Conservation (phyloP, 2,797 vertebrate genomes). For the Threskiornis aethiopicus region DNA sequence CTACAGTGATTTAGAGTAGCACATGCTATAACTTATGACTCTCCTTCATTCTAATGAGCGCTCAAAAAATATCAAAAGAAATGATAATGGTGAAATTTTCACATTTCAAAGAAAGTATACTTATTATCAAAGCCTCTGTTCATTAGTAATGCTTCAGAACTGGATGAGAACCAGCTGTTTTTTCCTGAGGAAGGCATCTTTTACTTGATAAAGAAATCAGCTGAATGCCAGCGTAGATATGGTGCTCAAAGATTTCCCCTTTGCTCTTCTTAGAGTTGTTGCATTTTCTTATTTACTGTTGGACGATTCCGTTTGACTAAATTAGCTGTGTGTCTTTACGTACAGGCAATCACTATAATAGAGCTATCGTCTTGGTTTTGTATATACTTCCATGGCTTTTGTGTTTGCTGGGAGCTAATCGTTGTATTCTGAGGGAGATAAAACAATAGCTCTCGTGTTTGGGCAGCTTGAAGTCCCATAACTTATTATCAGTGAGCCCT, state of each 20-base stretch:
- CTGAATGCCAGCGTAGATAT: neutral
- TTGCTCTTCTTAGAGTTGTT: neutral
- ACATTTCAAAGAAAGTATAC: slow-evolving; percentile 73
- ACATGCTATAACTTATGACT: neutral
- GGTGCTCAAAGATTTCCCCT: neutral
- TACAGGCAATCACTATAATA: neutral
- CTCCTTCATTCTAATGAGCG: slow-evolving; percentile 64
- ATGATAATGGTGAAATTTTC: slow-evolving; percentile 69
- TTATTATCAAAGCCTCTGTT: slow-evolving; percentile 74
- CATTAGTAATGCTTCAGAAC: slow-evolving; percentile 69
- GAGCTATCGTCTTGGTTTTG: neutral
- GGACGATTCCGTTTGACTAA: neutral
- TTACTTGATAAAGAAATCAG: slow-evolving; percentile 18
- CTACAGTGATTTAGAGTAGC: slow-evolving; percentile 35
- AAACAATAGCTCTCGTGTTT: neutral
- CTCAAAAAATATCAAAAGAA: slow-evolving; percentile 73
- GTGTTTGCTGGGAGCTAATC: neutral
- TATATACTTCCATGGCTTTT: neutral
- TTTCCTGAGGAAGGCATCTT: slow-evolving; percentile 44
- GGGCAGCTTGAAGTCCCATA: neutral
- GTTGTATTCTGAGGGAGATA: slow-evolving; percentile 4
- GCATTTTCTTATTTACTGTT: neutral
- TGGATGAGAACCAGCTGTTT: slow-evolving; percentile 70
- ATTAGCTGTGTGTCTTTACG: neutral
- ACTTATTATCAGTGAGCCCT: slow-evolving; percentile 6